Evolutionary conservation across 2,113 vertebrate species (phyloP).

Genomic region (Chionodraco myersi): DNA sequence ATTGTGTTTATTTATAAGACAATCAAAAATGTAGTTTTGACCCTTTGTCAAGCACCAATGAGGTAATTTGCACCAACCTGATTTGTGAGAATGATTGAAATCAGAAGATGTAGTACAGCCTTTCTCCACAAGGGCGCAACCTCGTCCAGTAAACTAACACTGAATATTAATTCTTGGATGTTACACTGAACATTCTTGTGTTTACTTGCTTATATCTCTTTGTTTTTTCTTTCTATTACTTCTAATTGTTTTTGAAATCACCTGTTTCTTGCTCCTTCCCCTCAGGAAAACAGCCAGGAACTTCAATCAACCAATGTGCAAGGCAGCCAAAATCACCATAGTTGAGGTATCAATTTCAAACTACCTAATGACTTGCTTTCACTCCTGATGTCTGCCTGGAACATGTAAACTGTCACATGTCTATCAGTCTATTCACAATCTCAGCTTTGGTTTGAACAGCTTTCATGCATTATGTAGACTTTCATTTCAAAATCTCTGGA

Average conservation of each 20-base stretch:
- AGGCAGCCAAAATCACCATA: slow-evolving; percentile 93
- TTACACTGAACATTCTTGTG: not conserved
- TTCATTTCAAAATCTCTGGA: not conserved
- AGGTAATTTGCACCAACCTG: not conserved
- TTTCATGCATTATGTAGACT: slow-evolving; percentile 19
- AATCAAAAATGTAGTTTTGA: not conserved
- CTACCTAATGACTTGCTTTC: not conserved
- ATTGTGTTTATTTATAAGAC: not conserved
- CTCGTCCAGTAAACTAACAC: slow-evolving; percentile 35
- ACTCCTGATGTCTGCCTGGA: not conserved
- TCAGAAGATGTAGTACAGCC: slow-evolving; percentile 34
- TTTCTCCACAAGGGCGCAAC: slow-evolving; percentile 78
- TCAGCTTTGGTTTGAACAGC: not conserved
- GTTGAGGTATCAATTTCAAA: slow-evolving; percentile 89
- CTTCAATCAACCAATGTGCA: slow-evolving; percentile 99
- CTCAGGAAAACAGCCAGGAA: slow-evolving; percentile 95
- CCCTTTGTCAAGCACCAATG: not conserved
- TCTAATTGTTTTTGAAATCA: not conserved
- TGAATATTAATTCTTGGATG: not conserved
- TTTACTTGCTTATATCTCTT: not conserved
- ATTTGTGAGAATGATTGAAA: not conserved
- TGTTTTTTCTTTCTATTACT: not conserved
- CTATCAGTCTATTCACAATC: not conserved
- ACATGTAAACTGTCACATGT: not conserved
- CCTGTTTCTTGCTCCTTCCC: slow-evolving; percentile 1